A percentile compares a stretch with the other conserved stretches of the same genome.
These are phyloP conservation scores for Hemistola chrysoprasaria DNA, from an alignment of 2,888 invertebrate genomes.

Conservation along the genomic window DNA sequence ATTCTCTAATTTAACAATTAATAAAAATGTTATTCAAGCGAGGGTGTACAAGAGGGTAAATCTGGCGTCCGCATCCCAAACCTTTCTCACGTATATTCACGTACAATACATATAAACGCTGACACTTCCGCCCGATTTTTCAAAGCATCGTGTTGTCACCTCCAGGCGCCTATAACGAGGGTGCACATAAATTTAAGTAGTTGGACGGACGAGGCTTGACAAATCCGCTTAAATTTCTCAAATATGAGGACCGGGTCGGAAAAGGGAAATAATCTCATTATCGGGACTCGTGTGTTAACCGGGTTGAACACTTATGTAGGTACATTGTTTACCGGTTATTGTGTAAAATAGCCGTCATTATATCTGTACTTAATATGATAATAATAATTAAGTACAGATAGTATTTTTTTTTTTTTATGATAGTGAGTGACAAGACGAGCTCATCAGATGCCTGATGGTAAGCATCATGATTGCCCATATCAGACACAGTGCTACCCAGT, in stretches of 20 bases:
- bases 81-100: conserved; percentile 1
- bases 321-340: conserved; percentile 61
- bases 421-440: no score
- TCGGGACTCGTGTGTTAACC: conserved; percentile 16
- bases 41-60: no score
- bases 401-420: no score
- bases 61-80: no score
- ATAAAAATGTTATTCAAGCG: no score
- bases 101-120: conserved; percentile 23
- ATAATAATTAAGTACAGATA: no score
- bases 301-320: background rate
- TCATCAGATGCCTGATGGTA: no score
- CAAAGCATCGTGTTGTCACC: conserved; percentile 50
- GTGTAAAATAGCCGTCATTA: no score
- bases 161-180: conserved; percentile 51
- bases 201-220: conserved; percentile 55
- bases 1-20: no score
- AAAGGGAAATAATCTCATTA: conserved; percentile 53
- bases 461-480: no score
- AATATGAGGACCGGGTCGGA: conserved; percentile 47
- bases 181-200: conserved; percentile 56
- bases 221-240: conserved; percentile 67
- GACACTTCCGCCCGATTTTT: conserved; percentile 33
- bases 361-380: no score
- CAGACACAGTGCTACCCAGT: no score